phyloP scores from a whole-genome alignment of 2,113 vertebrate species.

The Cyrtonyx montezumae region DNA sequence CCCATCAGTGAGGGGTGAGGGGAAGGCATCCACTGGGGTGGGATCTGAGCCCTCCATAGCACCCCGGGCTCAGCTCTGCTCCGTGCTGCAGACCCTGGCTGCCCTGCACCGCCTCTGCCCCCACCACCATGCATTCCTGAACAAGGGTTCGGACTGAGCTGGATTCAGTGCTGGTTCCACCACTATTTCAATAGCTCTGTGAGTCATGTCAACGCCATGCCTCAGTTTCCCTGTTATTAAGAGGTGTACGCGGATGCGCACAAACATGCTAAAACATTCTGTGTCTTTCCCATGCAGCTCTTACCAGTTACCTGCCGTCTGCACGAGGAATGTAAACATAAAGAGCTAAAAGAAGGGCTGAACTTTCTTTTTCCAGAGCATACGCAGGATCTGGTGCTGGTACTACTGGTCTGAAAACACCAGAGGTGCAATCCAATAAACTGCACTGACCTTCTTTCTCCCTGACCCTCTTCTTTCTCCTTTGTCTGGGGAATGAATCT shows the following conservation, averaged over 20 bases:
- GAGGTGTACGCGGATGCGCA: neutral
- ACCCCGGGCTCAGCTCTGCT: neutral
- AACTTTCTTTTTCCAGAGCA: neutral
- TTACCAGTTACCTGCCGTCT: neutral
- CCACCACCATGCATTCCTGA: neutral
- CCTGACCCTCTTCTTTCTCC: neutral
- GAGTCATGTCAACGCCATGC: conserved; percentile 26
- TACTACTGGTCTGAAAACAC: neutral
- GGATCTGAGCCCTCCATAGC: neutral
- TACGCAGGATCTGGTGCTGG: neutral
- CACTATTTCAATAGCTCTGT: neutral
- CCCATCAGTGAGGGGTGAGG: neutral
- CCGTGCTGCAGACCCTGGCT: neutral
- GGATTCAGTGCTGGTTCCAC: neutral
- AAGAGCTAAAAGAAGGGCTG: neutral
- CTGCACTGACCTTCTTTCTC: neutral
- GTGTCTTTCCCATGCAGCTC: neutral
- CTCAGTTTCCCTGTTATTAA: conserved; percentile 64
- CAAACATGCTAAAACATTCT: neutral
- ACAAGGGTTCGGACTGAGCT: neutral
- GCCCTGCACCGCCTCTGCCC: neutral
- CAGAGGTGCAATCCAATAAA: neutral
- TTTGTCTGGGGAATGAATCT: neutral
- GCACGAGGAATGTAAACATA: neutral
- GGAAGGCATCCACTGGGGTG: neutral